phyloP scores from a whole-genome alignment of 2,888 invertebrate genomes.

The Antheraea assamensis region DNA sequence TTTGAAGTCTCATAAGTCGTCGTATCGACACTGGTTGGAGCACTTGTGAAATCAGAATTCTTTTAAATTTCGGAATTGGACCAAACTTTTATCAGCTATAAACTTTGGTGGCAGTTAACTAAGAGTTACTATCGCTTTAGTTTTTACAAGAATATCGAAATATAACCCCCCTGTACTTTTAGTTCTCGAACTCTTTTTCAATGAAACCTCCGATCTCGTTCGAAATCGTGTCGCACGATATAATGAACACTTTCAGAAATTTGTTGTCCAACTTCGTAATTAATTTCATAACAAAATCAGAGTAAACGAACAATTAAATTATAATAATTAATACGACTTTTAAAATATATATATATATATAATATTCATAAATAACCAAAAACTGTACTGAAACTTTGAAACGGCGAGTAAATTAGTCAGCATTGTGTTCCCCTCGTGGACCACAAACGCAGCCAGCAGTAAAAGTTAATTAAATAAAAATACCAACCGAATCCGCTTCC shows the following conservation, averaged over 20 bases:
- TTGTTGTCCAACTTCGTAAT: slow-evolving; percentile 25
- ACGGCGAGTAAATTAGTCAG: slow-evolving; percentile 69
- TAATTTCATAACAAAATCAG: slow-evolving; percentile 34
- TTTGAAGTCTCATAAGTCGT: not conserved
- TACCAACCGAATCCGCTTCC: slow-evolving; percentile 64
- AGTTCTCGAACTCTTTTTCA: slow-evolving; percentile 68
- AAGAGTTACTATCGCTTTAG: slow-evolving; percentile 79
- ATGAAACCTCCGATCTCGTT: slow-evolving; percentile 37
- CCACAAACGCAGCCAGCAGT: slow-evolving; percentile 57
- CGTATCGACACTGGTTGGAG: slow-evolving; percentile 54
- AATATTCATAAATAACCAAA: slow-evolving; percentile 45
- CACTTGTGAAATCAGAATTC: slow-evolving; percentile 75
- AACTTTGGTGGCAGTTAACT: slow-evolving; percentile 78
- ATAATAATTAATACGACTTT: slow-evolving; percentile 52
- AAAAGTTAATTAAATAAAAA: slow-evolving; percentile 76
- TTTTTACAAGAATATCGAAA: slow-evolving; percentile 56
- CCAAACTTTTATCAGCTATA: slow-evolving; percentile 80
- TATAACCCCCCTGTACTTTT: slow-evolving; percentile 62
- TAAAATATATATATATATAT: slow-evolving; percentile 47
- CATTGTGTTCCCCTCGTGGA: slow-evolving; percentile 60
- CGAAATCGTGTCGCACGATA: slow-evolving; percentile 25
- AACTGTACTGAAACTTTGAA: slow-evolving; percentile 58
- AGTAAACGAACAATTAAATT: slow-evolving; percentile 41
- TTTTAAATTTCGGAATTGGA: slow-evolving; percentile 78
- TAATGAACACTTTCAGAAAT: slow-evolving; percentile 34